Evolutionary conservation across 2,888 invertebrate species (phyloP).

Genomic region (Thymelicus lineola): DNA sequence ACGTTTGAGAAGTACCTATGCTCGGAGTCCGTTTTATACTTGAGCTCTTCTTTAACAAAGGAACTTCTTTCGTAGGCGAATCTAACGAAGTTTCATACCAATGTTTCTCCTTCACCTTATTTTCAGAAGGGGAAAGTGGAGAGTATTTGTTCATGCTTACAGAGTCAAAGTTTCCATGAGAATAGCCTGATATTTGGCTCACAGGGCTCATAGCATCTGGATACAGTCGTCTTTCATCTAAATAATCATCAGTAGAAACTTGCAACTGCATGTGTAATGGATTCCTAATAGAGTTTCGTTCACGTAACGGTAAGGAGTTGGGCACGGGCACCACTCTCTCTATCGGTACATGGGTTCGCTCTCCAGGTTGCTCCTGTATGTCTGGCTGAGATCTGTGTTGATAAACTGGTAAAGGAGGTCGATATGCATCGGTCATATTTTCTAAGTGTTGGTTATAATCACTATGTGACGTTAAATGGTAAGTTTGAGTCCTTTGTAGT

Average conservation of each 20-base stretch:
- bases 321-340: conserved; percentile 70
- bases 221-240: conserved; percentile 65
- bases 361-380: conserved; percentile 67
- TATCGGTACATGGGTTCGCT: conserved; percentile 59
- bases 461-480: conserved; percentile 80
- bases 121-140: conserved; percentile 70
- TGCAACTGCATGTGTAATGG: conserved; percentile 74
- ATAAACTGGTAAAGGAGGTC: conserved; percentile 62
- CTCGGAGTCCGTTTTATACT: conserved; percentile 84
- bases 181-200: conserved; percentile 75
- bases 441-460: conserved; percentile 80
- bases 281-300: conserved; percentile 68
- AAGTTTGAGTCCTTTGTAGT: conserved; percentile 79
- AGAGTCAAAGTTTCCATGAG: conserved; percentile 71
- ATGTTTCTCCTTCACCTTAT: conserved; percentile 85
- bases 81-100: conserved; percentile 90
- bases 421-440: conserved; percentile 66
- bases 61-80: conserved; percentile 76
- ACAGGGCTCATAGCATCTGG: conserved; percentile 73
- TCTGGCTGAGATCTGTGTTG: conserved; percentile 77
- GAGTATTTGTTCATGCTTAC: conserved; percentile 76
- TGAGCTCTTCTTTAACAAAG: conserved; percentile 71
- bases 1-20: conserved; percentile 80
- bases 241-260: conserved; percentile 76
- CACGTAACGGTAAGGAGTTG: conserved; percentile 73